A percentile compares a stretch with the other conserved stretches of the same genome.
phyloP scores from a whole-genome alignment of 2,113 vertebrate genomes.

The Gila orcuttii region DNA sequence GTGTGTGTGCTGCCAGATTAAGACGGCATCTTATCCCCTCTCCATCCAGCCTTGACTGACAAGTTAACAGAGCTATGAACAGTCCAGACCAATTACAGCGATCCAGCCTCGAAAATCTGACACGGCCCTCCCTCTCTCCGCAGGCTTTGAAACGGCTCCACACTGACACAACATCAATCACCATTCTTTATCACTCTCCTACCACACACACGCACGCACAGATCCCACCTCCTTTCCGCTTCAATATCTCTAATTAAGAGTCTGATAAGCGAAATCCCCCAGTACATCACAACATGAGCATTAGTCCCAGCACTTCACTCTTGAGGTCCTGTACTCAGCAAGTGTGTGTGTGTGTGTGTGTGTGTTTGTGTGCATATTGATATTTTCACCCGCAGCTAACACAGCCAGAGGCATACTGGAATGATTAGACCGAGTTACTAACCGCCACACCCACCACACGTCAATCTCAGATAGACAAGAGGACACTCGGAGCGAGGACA shows the following conservation, averaged over 20 bases:
- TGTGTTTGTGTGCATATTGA: conserved; percentile 49
- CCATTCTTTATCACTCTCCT: neutral
- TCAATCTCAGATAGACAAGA: conserved; percentile 51
- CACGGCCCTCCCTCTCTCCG: conserved; percentile 36
- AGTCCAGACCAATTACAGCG: conserved; percentile 36
- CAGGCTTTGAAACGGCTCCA: conserved; percentile 34
- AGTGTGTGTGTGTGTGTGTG: conserved; percentile 38
- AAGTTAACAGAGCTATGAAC: conserved; percentile 42
- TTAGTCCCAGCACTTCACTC: conserved; percentile 27
- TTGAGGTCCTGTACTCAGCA: neutral
- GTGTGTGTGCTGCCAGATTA: neutral
- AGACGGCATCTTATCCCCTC: conserved; percentile 20
- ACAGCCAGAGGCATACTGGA: conserved; percentile 47
- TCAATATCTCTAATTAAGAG: conserved; percentile 49
- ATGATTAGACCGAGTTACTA: conserved; percentile 44
- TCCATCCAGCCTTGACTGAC: conserved; percentile 21
- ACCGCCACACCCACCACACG: conserved; percentile 45
- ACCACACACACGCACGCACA: conserved; percentile 21
- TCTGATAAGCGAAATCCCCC: conserved; percentile 35
- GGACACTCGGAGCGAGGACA: conserved; percentile 28
- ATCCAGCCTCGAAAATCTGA: conserved; percentile 43
- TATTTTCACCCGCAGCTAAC: conserved; percentile 44
- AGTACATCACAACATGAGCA: conserved; percentile 57
- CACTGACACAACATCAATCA: conserved; percentile 52
- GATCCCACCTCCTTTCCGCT: conserved; percentile 23